phyloP scores from a whole-genome alignment of 2,797 vertebrate species.

The Typhlichthys eigenmanni region DNA sequence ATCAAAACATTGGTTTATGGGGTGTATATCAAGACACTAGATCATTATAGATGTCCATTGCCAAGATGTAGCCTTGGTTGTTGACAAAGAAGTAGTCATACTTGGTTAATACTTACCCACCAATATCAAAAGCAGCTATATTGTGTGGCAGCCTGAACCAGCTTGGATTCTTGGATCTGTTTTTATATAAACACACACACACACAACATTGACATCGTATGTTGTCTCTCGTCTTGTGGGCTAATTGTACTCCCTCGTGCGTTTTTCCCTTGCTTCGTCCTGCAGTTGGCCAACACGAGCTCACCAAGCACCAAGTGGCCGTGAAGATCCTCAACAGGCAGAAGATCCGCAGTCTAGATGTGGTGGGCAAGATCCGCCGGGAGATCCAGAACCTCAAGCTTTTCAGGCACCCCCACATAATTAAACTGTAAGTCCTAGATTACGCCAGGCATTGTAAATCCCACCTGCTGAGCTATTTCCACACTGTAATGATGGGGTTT shows the following conservation, averaged over 20 bases:
- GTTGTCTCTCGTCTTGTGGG: background rate
- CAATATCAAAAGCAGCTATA: slow-evolving; percentile 29
- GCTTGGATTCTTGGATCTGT: background rate
- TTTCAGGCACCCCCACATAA: slow-evolving; percentile 98
- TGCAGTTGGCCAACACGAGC: slow-evolving; percentile 93
- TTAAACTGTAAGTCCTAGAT: slow-evolving; percentile 92
- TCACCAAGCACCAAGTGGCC: slow-evolving; percentile 97
- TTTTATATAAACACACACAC: background rate
- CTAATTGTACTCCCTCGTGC: background rate
- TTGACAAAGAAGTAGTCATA: background rate
- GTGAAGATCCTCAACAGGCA: slow-evolving; percentile 98
- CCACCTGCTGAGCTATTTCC: slow-evolving; percentile 64
- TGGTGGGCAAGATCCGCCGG: slow-evolving; percentile 96
- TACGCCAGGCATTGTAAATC: slow-evolving; percentile 58
- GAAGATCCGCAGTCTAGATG: slow-evolving; percentile 98
- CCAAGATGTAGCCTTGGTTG: no score
- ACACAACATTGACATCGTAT: no score
- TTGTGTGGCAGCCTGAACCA: background rate
- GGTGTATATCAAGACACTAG: no score
- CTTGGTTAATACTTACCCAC: slow-evolving; percentile 42
- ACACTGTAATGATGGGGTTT: slow-evolving; percentile 52
- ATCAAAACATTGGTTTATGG: no score
- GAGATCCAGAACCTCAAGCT: slow-evolving; percentile 99
- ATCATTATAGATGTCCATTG: no score
- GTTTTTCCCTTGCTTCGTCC: slow-evolving; percentile 15